Conservation (phyloP, 1,140 invertebrate genomes). For the Tribolium castaneum region DNA sequence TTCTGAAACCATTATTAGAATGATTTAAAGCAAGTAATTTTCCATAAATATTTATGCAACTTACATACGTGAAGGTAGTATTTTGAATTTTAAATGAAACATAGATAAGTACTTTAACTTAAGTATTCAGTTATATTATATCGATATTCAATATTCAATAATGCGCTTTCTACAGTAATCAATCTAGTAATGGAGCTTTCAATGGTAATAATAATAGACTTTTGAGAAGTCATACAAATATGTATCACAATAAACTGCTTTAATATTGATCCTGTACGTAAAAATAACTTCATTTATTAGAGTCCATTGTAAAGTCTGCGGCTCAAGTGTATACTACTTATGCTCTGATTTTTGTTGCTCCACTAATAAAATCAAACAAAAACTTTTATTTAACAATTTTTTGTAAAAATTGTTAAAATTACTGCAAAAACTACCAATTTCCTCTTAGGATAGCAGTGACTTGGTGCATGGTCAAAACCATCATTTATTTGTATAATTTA, state of each 20-base stretch:
- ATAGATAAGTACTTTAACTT: background rate
- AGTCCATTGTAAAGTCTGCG: background rate
- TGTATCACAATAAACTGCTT: background rate
- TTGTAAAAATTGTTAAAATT: too few species aligned
- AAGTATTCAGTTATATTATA: background rate
- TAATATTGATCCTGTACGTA: background rate
- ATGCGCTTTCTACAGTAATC: background rate
- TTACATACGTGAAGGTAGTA: constrained; percentile 12
- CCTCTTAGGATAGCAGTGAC: too few species aligned
- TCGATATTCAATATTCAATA: constrained; percentile 16
- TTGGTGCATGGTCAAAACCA: too few species aligned
- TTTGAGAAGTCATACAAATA: background rate
- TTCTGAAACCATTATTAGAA: constrained; percentile 15
- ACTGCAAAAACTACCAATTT: too few species aligned
- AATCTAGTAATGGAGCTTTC: background rate
- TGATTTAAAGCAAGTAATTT: constrained; percentile 23
- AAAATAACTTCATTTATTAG: background rate
- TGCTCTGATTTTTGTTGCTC: too few species aligned
- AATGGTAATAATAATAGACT: background rate
- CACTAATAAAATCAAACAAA: too few species aligned
- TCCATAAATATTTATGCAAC: constrained; percentile 26
- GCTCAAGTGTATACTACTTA: too few species aligned
- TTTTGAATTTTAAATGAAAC: constrained; percentile 8
- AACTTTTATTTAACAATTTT: too few species aligned
- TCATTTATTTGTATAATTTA: too few species aligned